Evolutionary conservation across 1,140 invertebrate genomes (phyloP), one percentile per base, ranked within the genome.

Genomic region (Microplitis mediator): DNA sequence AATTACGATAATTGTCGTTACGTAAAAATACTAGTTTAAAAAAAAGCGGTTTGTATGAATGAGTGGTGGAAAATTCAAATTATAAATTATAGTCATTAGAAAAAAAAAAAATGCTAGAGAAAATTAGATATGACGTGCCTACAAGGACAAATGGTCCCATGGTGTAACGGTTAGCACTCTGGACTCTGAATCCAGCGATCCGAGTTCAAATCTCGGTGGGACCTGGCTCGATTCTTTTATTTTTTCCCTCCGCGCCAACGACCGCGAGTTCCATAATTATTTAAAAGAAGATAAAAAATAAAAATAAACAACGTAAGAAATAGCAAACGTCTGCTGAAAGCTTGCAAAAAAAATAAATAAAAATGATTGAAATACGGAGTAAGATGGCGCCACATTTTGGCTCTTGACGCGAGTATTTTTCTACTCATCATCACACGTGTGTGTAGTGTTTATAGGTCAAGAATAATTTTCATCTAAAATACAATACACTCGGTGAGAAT

Each of bases 171-270:
- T 93, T 93, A 94, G 92, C 92, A 93, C 92, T 93, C 91, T 93
- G 92, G 92, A 93, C 92, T 94, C 90, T 94, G 92, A 93, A 93
- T 93, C 92, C 92, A 93, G 92, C 92, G 92, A 93, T 93, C 91
- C 91, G 91, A 93, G 92, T 92, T 92, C 91, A 91, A 93, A 92
- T 92, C 91, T 92, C 91, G 91, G 91, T 91, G 90, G 91, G 89
- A 92, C 91, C 91, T 92, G 34, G 3, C 14, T 64, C 81, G 72
- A 84, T 85, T 83, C 79, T 76, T 75, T 76, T 23, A 4, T 76
- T 60, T 58, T 39, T 63, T 35, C 11, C 16, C 13, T 4, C 23
- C 13, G 52, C 13, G 4, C 11, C 6, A 14, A 54, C 4, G 3
- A 39, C 8, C 36, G 23, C 2, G 23, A 23, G 23, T 2, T 23